Base-by-base conservation (phyloP, 2,113 vertebrate species). In the Rostratula benghalensis region DNA sequence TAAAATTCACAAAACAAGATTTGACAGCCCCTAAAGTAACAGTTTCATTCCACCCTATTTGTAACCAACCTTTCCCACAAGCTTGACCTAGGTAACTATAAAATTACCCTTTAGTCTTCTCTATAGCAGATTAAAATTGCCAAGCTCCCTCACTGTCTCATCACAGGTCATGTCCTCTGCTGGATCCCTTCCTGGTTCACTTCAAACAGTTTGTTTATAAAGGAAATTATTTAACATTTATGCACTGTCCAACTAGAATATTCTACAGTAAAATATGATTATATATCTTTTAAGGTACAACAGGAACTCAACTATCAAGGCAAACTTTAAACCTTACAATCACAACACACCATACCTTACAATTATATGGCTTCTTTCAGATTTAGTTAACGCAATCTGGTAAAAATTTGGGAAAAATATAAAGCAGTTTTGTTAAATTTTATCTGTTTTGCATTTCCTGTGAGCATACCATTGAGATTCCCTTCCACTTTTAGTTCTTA, bases 281-380 rank as follows among this genome's bases (percentile, higher is more conserved):
- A 59, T 25, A n/a, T 50, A 46, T 31, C 39, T 39, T 64, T 28
- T n/a, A 9, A 37, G 8, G 15, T 35, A 43, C 7, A 77, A 8
- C 17, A 65, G 8, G 3, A 87, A 85, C 68, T 48, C 7, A 64
- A 76, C 6, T 45, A 65, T 7, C 14, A 46, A 63, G 41, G 56
- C 39, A 75, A 87, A 71, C 20, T 53, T 35, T 23, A 88, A 87
- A 53, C 4, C 9, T 20, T 30, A 51, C 5, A 51, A 14, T 33
- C 7, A 22, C 4, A 4, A 45, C 0, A 2, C 13, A 43, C 3
- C 1, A 1, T 30, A 54, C 8, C 39, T 48, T 6, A 48, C 7
- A 82, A 64, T 30, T 30, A 13, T 7, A 67, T 51, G 14, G 31
- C 6, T 87, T 67, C 35, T 57, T 68, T 41, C 18, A 81, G 10